Conservation (phyloP, 2,113 vertebrate species). For the Nannospalax galili region DNA sequence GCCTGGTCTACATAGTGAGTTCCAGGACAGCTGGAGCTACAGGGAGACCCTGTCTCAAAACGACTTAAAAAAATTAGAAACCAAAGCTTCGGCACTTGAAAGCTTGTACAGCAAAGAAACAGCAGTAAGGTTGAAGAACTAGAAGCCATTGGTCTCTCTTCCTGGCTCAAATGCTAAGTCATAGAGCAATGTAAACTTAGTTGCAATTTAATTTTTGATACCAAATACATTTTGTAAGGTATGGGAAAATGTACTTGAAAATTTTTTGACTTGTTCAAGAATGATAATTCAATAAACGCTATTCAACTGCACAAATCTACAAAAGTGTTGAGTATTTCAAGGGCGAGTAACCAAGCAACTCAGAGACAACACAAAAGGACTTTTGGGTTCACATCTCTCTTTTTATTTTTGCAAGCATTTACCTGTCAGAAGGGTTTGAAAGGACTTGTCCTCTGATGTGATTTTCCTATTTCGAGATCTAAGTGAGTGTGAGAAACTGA, state of each 20-base stretch:
- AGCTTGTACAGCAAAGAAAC: neutral
- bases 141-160: neutral
- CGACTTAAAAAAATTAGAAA: neutral
- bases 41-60: too few species aligned
- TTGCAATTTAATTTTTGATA: slow-evolving; percentile 21
- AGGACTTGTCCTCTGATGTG: neutral
- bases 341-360: neutral
- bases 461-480: neutral
- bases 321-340: neutral
- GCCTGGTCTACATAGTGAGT: too few species aligned
- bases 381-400: neutral
- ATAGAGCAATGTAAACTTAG: neutral
- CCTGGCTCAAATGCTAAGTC: neutral
- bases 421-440: neutral
- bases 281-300: neutral
- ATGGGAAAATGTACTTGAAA: neutral
- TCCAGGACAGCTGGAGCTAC: too few species aligned
- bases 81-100: neutral
- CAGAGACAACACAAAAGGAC: neutral
- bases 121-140: neutral
- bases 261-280: slow-evolving; percentile 34
- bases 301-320: neutral
- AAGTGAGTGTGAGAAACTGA: neutral
- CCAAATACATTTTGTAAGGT: neutral
- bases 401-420: neutral